These are phyloP conservation scores for honey bee (Apis mellifera) DNA, from an alignment of 1,140 invertebrate genomes.

Conservation along the genomic window Amel_HAv3.1 CM009932.2:11199501-11200000, in stretches of 20 bases:
- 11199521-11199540: not conserved
- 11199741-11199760: slow-evolving; percentile 12
- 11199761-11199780: slow-evolving; percentile 31
- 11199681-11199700: slow-evolving; percentile 20
- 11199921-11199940: slow-evolving; percentile 27
- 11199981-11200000: slow-evolving; percentile 26
- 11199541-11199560: not conserved
- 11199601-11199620: slow-evolving; percentile 76
- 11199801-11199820: slow-evolving; percentile 49
- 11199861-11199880: not conserved
- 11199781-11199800: slow-evolving; percentile 36
- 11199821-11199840: slow-evolving; percentile 45
- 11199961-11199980: not conserved
- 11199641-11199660: not conserved
- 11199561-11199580: slow-evolving; percentile 45
- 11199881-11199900: slow-evolving; percentile 26
- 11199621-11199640: slow-evolving; percentile 71
- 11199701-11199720: not conserved
- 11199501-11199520: no score
- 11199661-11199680: not conserved
- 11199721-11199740: slow-evolving; percentile 16
- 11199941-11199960: slow-evolving; percentile 7
- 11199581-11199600: slow-evolving; percentile 66
- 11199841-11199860: slow-evolving; percentile 26
- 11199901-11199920: slow-evolving; percentile 22